phyloP scores from a whole-genome alignment of 2,888 invertebrate genomes.

The Chouioia cunea region DNA sequence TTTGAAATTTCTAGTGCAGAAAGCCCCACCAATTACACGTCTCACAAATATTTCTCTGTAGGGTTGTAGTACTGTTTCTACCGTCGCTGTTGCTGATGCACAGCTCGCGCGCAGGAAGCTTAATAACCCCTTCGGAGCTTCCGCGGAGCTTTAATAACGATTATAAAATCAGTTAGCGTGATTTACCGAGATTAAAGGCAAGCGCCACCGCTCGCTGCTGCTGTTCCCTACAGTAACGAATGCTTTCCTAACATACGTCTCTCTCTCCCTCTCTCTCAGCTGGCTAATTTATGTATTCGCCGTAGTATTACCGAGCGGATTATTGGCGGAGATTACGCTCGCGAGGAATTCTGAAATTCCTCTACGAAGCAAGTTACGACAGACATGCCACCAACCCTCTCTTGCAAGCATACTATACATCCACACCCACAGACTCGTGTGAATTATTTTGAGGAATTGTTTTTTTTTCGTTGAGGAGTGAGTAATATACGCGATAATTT shows the following conservation, averaged over 20 bases:
- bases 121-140: background rate
- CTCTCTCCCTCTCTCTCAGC: conserved; percentile 14
- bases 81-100: conserved; percentile 12
- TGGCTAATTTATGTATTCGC: conserved; percentile 51
- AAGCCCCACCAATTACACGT: background rate
- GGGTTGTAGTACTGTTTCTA: background rate
- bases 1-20: no score
- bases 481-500: no score
- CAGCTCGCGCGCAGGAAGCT: conserved; percentile 1
- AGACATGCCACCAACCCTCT: no score
- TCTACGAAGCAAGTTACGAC: background rate
- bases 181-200: conserved; percentile 55
- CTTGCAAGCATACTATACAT: no score
- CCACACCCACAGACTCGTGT: no score
- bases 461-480: no score
- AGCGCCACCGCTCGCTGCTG: conserved; percentile 36
- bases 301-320: conserved; percentile 16
- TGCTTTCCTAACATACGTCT: conserved; percentile 51
- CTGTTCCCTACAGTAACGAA: conserved; percentile 45
- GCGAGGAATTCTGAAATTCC: conserved; percentile 36
- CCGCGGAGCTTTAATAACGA: conserved; percentile 51
- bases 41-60: no score
- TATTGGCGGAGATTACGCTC: conserved; percentile 37
- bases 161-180: conserved; percentile 55
- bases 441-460: no score